Conservation (phyloP, 2,113 vertebrate species). For the Aphyosemion australe region DNA sequence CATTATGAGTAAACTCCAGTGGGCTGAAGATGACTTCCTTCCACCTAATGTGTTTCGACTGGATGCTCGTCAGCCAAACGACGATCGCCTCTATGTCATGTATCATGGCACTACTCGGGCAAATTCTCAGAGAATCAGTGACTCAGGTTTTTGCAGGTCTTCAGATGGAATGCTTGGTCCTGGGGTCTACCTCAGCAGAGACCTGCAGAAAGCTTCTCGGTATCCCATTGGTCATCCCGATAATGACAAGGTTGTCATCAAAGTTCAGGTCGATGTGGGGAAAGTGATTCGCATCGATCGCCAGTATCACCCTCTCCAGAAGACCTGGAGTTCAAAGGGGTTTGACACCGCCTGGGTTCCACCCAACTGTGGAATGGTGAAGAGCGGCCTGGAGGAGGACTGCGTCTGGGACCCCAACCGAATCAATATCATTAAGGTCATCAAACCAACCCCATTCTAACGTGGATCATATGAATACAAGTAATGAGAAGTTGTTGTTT, state of each 20-base stretch:
- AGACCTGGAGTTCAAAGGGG: conserved; percentile 5
- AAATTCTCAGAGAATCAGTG: background rate
- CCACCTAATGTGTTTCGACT: rapidly evolving
- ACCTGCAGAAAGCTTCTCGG: conserved; percentile 57
- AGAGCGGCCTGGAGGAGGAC: conserved; percentile 68
- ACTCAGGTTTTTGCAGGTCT: conserved; percentile 15
- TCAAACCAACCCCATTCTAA: conserved; percentile 6
- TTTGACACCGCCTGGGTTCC: conserved; percentile 67
- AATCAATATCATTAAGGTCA: conserved; percentile 24
- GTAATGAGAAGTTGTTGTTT: too few relatives aligned
- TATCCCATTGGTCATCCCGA: conserved; percentile 39
- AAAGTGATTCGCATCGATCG: conserved; percentile 40
- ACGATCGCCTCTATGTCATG: conserved; percentile 53
- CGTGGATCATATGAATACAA: too few relatives aligned
- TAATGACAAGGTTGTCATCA: conserved; percentile 30
- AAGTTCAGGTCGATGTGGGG: conserved; percentile 24
- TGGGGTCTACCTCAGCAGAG: conserved; percentile 73
- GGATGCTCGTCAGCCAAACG: rapidly evolving
- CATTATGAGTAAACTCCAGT: conserved; percentile 26
- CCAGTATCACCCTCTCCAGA: conserved; percentile 50
- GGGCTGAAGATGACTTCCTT: conserved; percentile 59
- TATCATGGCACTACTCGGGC: conserved; percentile 70
- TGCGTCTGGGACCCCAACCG: conserved; percentile 64
- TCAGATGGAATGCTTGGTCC: conserved; percentile 59
- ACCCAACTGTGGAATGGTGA: conserved; percentile 59